Evolutionary conservation across 2,888 invertebrate genomes (phyloP), one percentile per base, ranked within the genome.

Genomic region (Drosophila atripex): DNA sequence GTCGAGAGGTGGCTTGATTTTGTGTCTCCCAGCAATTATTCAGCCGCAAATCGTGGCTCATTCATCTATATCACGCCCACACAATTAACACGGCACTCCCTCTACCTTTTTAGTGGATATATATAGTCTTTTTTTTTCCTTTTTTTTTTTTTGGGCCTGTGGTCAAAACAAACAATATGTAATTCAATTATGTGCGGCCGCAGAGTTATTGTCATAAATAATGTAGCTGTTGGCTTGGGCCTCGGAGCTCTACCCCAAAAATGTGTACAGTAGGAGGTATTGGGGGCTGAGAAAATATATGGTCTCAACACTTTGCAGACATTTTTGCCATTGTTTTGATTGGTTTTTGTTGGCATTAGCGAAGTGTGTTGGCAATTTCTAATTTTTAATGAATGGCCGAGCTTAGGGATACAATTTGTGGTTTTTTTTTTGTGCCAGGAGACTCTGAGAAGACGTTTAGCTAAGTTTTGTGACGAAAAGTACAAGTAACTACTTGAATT

Each of bases 61-160:
- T 84, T 84, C 84, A 88, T 84, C 88, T 86, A 84, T 69, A 80
- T 83, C 88, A 86, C 84, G 88, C 86, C 84, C 80, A 65, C 73
- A 73, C 80, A 88, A 85, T 88, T 88, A 88, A 78, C 78, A 66
- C 78, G 80, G 35, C 64, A 57, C 80, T 66, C 77, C 80, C 75
- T 23, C 21, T 4, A 4, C 21, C 4, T 4, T 4, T 23, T 4
- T 4, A 23, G 21, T 5, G n/a, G n/a, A 3, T 4, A 5, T 23
- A 23, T 23, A 23, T 23, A 23, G 21, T 23, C 3, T 3, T 57
- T 39, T 50, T 35, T 30, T 11, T 3, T 23, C n/a, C n/a, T n/a
- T 18, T 8, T 46, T 61, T 12, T 45, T 14, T 43, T 9, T 30
- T n/a, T 4, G 23, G 23, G 9, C 5, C 16, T 46, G 23, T 65